Conservation (phyloP, 2,888 invertebrate genomes). For the Kuschelorhynchus macadamiae region DNA sequence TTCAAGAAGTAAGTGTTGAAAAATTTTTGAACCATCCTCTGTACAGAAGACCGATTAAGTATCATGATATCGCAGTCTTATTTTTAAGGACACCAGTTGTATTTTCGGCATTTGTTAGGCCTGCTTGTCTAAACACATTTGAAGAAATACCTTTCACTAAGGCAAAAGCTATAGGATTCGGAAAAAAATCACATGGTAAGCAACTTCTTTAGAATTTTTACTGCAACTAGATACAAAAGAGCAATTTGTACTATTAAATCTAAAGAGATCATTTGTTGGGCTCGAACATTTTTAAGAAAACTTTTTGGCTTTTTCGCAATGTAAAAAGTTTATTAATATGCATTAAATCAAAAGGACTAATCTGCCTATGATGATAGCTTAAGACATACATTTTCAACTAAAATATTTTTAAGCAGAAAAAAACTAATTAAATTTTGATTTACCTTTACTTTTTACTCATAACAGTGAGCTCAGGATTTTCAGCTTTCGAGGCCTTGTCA, state of each 20-base stretch:
- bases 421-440: too few species aligned
- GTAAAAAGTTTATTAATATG: too few species aligned
- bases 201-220: not conserved
- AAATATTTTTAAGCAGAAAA: too few species aligned
- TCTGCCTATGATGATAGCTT: too few species aligned
- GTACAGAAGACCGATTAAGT: slow-evolving; percentile 34
- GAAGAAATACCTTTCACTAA: not conserved
- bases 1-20: slow-evolving; percentile 30
- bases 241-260: not conserved
- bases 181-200: slow-evolving; percentile 29
- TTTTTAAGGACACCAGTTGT: slow-evolving; percentile 21
- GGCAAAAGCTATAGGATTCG: slow-evolving; percentile 39
- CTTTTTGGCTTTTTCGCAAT: too few species aligned
- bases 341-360: not conserved
- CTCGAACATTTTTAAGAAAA: too few species aligned
- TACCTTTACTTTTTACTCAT: too few species aligned
- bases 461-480: too few species aligned
- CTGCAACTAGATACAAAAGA: not conserved
- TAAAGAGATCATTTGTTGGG: too few species aligned
- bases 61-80: slow-evolving; percentile 42
- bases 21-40: slow-evolving; percentile 34
- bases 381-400: too few species aligned
- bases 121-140: slow-evolving; percentile 39
- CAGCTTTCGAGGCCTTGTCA: too few species aligned
- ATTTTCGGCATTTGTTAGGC: slow-evolving; percentile 38